phyloP scores from a whole-genome alignment of 1,140 invertebrate species.

The Palaemon carinicauda region DNA sequence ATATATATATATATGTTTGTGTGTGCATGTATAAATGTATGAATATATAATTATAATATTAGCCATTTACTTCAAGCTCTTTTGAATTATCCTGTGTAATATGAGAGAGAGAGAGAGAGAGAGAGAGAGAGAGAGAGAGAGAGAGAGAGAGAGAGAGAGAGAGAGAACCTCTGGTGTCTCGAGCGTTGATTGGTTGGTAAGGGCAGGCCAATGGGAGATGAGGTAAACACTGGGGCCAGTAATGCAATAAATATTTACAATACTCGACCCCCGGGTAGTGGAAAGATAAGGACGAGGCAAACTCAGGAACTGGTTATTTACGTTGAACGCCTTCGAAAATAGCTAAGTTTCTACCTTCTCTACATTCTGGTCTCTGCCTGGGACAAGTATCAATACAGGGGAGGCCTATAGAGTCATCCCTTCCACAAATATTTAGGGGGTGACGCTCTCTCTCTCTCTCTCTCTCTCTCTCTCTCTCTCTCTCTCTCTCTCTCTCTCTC shows the following conservation, averaged over 20 bases:
- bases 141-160: slow-evolving; percentile 22
- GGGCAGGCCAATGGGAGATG: neutral
- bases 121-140: neutral
- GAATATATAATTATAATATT: too few species aligned
- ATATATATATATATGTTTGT: neutral
- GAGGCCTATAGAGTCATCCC: too few species aligned
- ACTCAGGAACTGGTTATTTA: neutral
- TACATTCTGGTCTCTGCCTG: neutral
- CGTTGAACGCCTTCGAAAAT: neutral
- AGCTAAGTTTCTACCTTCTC: neutral
- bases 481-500: too few species aligned
- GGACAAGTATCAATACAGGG: too few species aligned
- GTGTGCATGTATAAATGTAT: too few species aligned
- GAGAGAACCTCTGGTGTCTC: neutral
- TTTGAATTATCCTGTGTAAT: too few species aligned
- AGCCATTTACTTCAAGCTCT: too few species aligned
- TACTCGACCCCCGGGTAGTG: neutral
- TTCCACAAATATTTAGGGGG: too few species aligned
- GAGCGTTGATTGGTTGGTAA: neutral
- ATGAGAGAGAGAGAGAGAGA: neutral
- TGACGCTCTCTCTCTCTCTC: too few species aligned
- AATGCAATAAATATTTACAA: slow-evolving; percentile 19
- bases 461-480: too few species aligned
- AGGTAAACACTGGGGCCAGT: neutral
- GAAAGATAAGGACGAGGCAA: neutral